These are phyloP conservation scores for Brachypodius melanocephalos DNA, from an alignment of 2,113 vertebrate species.

Conservation along the genomic window DNA sequence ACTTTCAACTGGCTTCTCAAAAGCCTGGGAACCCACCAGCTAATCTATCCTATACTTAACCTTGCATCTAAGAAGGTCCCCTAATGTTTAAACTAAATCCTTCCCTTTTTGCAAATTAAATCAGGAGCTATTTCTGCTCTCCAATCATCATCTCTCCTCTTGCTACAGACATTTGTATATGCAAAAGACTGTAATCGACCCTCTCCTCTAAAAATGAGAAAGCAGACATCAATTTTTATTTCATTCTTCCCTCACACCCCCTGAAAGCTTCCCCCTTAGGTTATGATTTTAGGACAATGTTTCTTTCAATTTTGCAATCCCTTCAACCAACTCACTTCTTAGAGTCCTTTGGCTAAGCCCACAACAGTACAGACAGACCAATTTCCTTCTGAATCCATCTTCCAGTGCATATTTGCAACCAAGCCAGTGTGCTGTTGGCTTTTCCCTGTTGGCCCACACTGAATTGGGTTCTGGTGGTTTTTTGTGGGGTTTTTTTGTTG, in stretches of 20 bases:
- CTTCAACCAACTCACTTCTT: background rate
- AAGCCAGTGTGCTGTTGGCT: background rate
- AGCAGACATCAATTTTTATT: background rate
- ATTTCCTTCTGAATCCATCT: background rate
- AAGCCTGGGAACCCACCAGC: background rate
- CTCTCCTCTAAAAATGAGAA: background rate
- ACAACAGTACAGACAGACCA: background rate
- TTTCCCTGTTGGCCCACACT: background rate
- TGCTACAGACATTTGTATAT: background rate
- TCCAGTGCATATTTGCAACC: background rate
- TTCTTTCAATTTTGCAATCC: background rate
- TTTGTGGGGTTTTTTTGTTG: background rate
- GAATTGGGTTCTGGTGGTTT: fast-evolving
- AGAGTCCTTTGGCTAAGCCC: background rate
- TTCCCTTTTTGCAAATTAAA: background rate
- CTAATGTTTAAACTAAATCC: background rate
- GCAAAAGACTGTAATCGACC: background rate
- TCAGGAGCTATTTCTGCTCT: background rate
- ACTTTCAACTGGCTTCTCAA: background rate
- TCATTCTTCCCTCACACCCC: background rate
- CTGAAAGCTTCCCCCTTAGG: background rate
- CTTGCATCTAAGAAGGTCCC: background rate
- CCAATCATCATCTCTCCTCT: background rate
- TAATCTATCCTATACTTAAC: conserved; percentile 14
- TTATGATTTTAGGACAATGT: background rate